Percentiles rank a stretch among this genome's conserved stretches.
Evolutionary conservation across 2,888 invertebrate species (phyloP).

Genomic region (Sarcophaga rosellei): DNA sequence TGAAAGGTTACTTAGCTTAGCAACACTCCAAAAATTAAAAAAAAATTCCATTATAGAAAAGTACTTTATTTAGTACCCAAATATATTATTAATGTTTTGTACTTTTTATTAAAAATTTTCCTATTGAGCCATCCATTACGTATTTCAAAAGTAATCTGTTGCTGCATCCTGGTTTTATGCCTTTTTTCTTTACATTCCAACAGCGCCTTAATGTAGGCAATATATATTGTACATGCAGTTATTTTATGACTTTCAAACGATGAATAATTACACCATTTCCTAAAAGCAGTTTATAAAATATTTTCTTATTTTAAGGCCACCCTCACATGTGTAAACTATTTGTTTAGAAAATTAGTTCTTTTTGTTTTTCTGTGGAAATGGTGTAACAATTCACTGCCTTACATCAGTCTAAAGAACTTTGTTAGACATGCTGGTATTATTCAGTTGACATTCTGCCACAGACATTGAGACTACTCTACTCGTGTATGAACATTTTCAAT

Average conservation of each 20-base stretch:
- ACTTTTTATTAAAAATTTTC: neutral
- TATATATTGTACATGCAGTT: neutral
- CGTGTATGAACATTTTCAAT: neutral
- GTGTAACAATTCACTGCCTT: neutral
- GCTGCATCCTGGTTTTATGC: neutral
- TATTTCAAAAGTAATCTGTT: neutral
- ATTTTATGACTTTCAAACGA: neutral
- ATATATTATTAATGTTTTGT: too few species aligned
- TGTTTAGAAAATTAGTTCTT: neutral
- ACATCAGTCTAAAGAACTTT: neutral
- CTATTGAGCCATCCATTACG: neutral
- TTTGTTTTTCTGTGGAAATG: neutral
- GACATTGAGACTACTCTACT: neutral
- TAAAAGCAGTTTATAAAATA: neutral
- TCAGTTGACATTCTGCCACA: neutral
- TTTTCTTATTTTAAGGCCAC: neutral
- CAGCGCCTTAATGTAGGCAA: constrained; percentile 20
- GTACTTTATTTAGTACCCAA: too few species aligned
- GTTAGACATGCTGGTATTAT: neutral
- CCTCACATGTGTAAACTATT: neutral
- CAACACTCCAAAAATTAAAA: too few species aligned
- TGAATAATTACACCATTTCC: constrained; percentile 3
- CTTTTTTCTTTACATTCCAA: neutral
- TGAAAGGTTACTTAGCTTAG: too few species aligned
- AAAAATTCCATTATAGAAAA: too few species aligned